Conservation (phyloP, 1,140 invertebrate genomes). For the Potamilus streckersoni region DNA sequence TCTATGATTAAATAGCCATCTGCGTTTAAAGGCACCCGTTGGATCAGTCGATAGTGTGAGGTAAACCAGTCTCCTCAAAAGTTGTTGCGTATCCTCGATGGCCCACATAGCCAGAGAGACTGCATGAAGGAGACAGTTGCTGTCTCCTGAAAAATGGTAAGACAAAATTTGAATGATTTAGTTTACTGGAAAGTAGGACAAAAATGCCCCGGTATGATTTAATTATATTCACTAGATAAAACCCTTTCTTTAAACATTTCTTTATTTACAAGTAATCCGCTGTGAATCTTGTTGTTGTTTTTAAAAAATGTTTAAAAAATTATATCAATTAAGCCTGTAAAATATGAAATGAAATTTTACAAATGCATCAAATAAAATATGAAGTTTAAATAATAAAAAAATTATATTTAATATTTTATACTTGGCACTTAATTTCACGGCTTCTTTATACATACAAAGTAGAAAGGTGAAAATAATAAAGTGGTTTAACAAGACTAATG, state of each 20-base stretch:
- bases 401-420: no score
- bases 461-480: no score
- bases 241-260: no score
- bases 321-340: not conserved
- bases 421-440: no score
- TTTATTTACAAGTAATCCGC: no score
- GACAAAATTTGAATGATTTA: not conserved
- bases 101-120: conserved; percentile 83
- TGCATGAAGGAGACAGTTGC: conserved; percentile 89
- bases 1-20: conserved; percentile 70
- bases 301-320: not conserved
- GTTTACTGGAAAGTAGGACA: not conserved
- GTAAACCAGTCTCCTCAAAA: conserved; percentile 82
- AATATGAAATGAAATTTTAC: not conserved
- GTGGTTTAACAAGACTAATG: no score
- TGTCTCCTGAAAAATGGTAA: conserved; percentile 75
- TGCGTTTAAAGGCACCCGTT: conserved; percentile 73
- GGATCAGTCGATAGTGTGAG: conserved; percentile 73
- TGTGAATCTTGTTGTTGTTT: not conserved
- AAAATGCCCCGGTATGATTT: no score
- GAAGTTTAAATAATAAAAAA: no score
- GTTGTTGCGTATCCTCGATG: conserved; percentile 84
- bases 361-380: no score
- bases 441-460: no score
- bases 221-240: no score